Evolutionary conservation across 2,797 vertebrate species (phyloP).

Genomic region (Urophycis tenuis): DNA sequence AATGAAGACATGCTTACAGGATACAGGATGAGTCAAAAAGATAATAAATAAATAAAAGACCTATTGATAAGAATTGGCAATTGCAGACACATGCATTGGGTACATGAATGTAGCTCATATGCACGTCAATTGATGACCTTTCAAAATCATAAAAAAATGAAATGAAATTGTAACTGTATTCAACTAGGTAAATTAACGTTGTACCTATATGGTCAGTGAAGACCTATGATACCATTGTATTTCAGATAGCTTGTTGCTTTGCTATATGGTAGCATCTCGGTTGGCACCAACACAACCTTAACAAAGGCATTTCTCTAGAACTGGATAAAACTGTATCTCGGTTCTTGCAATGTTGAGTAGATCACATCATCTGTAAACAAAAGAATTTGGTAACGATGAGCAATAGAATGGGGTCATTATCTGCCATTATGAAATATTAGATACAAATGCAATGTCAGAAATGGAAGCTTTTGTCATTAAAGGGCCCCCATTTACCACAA

Average conservation of each 20-base stretch:
- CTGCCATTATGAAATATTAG: background rate
- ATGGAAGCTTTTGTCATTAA: background rate
- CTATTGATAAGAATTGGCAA: background rate
- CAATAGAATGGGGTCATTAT: background rate
- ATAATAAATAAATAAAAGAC: background rate
- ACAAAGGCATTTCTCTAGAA: conserved; percentile 41
- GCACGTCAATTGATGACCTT: background rate
- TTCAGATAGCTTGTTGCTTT: background rate
- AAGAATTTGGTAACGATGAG: conserved; percentile 14
- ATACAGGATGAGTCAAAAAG: background rate
- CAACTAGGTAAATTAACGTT: too few species aligned
- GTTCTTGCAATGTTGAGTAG: conserved; percentile 58
- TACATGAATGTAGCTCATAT: background rate
- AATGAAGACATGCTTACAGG: background rate
- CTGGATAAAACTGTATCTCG: conserved; percentile 62
- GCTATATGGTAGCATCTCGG: background rate
- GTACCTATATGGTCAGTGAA: background rate
- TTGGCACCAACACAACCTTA: conserved; percentile 3
- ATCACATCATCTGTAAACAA: conserved; percentile 49
- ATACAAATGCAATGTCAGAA: background rate
- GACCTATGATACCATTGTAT: background rate
- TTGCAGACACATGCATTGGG: background rate
- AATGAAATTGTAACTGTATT: too few species aligned
- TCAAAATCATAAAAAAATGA: too few species aligned
- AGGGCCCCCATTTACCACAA: too few species aligned